A percentile compares a stretch with the other conserved stretches of the same genome.
These are phyloP conservation scores for Napeogenes inachia DNA, from an alignment of 2,888 invertebrate species.

Conservation along the genomic window DNA sequence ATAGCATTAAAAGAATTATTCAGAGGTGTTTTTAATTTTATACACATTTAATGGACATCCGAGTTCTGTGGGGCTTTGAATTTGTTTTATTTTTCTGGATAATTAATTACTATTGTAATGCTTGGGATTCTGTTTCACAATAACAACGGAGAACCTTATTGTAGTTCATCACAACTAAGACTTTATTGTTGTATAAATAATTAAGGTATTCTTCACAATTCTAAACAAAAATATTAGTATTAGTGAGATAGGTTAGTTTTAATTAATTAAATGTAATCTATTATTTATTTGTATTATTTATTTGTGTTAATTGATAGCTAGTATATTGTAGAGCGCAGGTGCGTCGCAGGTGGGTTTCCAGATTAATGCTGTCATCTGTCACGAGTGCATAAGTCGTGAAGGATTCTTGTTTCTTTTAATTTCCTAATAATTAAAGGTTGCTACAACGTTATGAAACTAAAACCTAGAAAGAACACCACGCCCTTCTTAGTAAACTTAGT, in stretches of 20 bases:
- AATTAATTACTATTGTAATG: too few species aligned
- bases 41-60: conserved; percentile 1
- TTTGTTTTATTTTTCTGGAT: background rate
- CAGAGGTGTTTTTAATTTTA: conserved; percentile 20
- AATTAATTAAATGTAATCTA: too few species aligned
- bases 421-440: too few species aligned
- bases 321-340: background rate
- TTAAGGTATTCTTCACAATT: background rate
- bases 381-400: background rate
- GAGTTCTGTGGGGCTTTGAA: background rate
- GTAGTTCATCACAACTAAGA: too few species aligned
- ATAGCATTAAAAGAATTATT: conserved; percentile 22
- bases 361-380: conserved; percentile 27
- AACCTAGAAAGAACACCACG: too few species aligned
- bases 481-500: too few species aligned
- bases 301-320: background rate
- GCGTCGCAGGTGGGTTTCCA: conserved; percentile 22
- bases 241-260: too few species aligned
- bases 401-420: background rate
- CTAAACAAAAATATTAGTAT: background rate
- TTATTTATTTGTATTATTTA: background rate
- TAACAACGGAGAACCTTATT: too few species aligned
- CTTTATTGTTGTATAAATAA: background rate
- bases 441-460: too few species aligned
- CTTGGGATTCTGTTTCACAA: too few species aligned